phyloP scores from a whole-genome alignment of 2,113 vertebrate species.

The Saccopteryx bilineata region DNA sequence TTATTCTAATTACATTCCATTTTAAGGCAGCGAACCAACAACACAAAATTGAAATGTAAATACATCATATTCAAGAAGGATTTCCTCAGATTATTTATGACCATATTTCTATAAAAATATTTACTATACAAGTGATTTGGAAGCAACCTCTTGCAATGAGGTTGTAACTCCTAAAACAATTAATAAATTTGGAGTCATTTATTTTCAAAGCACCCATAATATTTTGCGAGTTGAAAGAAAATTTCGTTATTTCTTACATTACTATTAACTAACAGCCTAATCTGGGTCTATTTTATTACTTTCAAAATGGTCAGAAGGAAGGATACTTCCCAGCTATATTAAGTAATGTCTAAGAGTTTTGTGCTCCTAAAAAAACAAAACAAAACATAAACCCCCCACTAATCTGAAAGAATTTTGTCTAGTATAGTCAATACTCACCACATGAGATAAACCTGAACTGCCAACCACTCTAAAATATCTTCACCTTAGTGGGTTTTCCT shows the following conservation, averaged over 20 bases:
- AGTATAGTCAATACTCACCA: background rate
- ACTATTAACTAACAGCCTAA: background rate
- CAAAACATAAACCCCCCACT: background rate
- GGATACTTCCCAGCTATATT: background rate
- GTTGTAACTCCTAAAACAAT: background rate
- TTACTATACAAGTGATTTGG: constrained; percentile 58
- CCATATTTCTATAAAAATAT: constrained; percentile 67
- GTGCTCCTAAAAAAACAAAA: background rate
- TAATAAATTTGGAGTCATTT: background rate
- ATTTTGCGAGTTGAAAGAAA: constrained; percentile 37
- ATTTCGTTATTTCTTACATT: background rate
- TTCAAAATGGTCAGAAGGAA: constrained; percentile 14
- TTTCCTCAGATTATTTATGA: constrained; percentile 41
- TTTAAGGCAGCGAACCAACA: constrained; percentile 59
- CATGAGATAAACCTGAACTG: background rate
- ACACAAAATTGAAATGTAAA: constrained; percentile 56
- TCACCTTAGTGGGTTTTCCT: background rate
- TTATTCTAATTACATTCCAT: constrained; percentile 65
- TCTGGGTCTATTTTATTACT: background rate
- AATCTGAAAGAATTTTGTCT: constrained; percentile 5
- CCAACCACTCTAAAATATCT: background rate
- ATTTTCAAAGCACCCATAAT: constrained; percentile 45
- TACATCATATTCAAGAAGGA: constrained; percentile 18
- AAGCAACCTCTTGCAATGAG: background rate
- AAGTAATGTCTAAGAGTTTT: background rate